Base-by-base conservation (phyloP, 2,888 invertebrate species). In the Amphipyra tragopoginis region DNA sequence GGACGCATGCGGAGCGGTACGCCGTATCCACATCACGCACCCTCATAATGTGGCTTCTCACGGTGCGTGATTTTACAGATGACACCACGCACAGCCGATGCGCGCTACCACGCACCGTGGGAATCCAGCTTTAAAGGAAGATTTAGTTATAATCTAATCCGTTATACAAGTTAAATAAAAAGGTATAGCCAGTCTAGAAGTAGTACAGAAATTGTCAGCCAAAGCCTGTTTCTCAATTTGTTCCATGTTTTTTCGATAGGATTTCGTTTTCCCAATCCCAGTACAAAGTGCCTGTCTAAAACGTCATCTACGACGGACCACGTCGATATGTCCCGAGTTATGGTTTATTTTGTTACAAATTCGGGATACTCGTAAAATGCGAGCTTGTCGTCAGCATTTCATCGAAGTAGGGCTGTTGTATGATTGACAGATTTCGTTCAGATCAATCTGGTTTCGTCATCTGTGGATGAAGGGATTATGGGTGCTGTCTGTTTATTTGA, bases 311-410 rank as follows among this genome's bases (percentile, higher is more conserved):
- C 61, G 21, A 49, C 52, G 65, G 51, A 63, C 62, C 67, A 56
- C 68, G 75, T 67, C 70, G 68, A 74, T 77, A 82, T 79, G 72
- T 78, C 73, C 65, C 74, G 70, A 76, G 72, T 67, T 65, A 69
- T 76, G 67, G 71, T 81, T 79, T 81, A 81, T 80, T 81, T 81
- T 80, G 74, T 77, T 81, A 77, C 75, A 73, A 75, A 79, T 75
- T 76, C 72, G 67, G 72, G 59, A 59, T 61, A 44, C 52, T 43
- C 71, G 54, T 68, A 53, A 76, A 74, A 74, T 64, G 65, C 59
- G 54, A 59, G 49, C 65, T 54, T 76, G 65, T 72, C 72, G 66
- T 60, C 76, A 68, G 67, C 72, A 69, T 78, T 79, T 73, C 65
- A 71, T 57, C 47, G 53, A 55, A 48, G 40, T 58, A 61, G 60